Evolutionary conservation across 2,888 invertebrate genomes (phyloP), one percentile per base, ranked within the genome.

Genomic region (Baronia brevicornis): DNA sequence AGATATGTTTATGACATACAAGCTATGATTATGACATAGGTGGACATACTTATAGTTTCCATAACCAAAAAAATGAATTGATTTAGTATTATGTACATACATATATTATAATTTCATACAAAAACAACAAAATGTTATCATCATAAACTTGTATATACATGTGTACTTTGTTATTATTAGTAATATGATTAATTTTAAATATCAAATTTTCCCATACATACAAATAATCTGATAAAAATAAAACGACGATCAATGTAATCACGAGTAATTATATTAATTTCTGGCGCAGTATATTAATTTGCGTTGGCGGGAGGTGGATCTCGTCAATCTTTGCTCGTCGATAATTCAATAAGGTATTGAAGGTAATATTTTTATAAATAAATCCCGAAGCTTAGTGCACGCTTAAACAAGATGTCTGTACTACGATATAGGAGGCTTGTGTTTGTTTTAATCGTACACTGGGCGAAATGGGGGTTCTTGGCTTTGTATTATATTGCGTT

Each of bases 261-360:
- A 33, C 33, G 28, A 39, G 54, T 74, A 72, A 75, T 77, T 75
- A 74, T 62, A 66, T 65, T 65, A 70, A 74, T 73, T 67, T 58
- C 39, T 47, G 54, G 53, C 52, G 54, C 59, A 51, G 62, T 64
- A 66, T 67, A 73, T 73, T 77, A 78, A 77, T 77, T 75, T 73
- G 59, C 64, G 54, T 60, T 49, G 53, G 49, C 38, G 49, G 41
- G 51, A 18, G 26, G 35, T 15, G 15, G 54, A 60, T 44, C 44
- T 44, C 36, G 33, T 45, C 51, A 64, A 70, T 72, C 60, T 47
- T 33, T 39, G 46, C 46, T 50, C 48, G 49, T 47, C 63, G 65
- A 68, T 75, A 65, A 77, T 78, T 78, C 68, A 79, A 78, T 75
- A 70, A 69, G 59, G 65, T 56, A 67, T 65, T 68, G 60, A 63